phyloP scores from a whole-genome alignment of 2,888 invertebrate species.

The Hirtodrosophila alboralis region DNA sequence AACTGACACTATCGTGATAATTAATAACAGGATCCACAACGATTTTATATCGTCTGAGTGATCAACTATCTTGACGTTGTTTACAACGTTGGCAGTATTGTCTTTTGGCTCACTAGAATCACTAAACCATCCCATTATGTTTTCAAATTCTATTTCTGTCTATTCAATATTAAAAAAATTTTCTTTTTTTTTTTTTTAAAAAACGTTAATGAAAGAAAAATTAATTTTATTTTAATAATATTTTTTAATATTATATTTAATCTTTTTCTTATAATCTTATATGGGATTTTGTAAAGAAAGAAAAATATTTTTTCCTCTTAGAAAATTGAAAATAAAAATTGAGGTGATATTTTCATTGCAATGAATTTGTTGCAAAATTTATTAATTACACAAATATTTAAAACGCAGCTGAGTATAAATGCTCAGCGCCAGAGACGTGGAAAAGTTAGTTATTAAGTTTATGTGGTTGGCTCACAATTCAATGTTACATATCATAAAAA shows the following conservation, averaged over 20 bases:
- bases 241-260: neutral
- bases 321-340: slow-evolving; percentile 2
- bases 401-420: slow-evolving; percentile 9
- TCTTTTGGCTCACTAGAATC: slow-evolving; percentile 1
- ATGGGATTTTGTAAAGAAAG: slow-evolving; percentile 3
- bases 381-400: slow-evolving; percentile 5
- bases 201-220: slow-evolving; percentile 5
- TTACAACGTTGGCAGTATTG: slow-evolving; percentile 12
- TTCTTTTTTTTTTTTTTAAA: too few relatives aligned
- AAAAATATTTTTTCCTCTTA: slow-evolving; percentile 4
- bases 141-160: neutral
- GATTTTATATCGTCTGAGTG: too few relatives aligned
- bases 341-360: neutral
- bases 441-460: slow-evolving; percentile 11
- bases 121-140: neutral
- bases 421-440: slow-evolving; percentile 13
- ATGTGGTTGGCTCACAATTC: slow-evolving; percentile 15
- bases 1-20: neutral
- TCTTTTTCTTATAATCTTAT: slow-evolving; percentile 1
- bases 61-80: too few relatives aligned
- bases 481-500: slow-evolving; percentile 7
- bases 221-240: slow-evolving; percentile 1
- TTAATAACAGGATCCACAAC: neutral
- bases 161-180: neutral
- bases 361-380: slow-evolving; percentile 5